These are phyloP conservation scores for Holotrichia oblita DNA, from an alignment of 1,140 invertebrate species.

Conservation along the genomic window DNA sequence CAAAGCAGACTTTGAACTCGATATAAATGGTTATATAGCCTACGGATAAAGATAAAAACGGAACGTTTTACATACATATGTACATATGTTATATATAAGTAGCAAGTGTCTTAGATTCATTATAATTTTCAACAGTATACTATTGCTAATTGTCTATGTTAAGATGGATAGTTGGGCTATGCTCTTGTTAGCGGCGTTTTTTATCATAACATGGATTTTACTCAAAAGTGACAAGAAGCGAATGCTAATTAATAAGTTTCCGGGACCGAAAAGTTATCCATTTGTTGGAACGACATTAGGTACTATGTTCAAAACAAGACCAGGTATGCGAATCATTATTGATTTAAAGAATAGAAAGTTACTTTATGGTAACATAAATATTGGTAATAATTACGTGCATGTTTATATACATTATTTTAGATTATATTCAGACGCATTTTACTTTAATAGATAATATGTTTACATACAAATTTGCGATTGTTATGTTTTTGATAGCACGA, in stretches of 20 bases:
- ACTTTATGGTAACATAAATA: neutral
- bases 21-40: too few relatives aligned
- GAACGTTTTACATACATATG: too few relatives aligned
- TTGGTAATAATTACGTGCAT: neutral
- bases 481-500: too few relatives aligned
- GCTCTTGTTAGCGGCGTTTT: neutral
- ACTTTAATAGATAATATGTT: too few relatives aligned
- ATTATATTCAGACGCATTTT: too few relatives aligned
- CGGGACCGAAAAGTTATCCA: slow-evolving; percentile 12
- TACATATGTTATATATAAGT: too few relatives aligned
- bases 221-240: neutral
- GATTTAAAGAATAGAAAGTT: neutral
- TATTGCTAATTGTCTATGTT: too few relatives aligned
- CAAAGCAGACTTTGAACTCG: too few relatives aligned
- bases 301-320: neutral
- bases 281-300: neutral
- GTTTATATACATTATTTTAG: neutral
- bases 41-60: too few relatives aligned
- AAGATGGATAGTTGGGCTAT: neutral
- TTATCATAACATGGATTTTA: neutral
- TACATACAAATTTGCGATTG: too few relatives aligned
- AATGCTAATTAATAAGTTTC: slow-evolving; percentile 1
- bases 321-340: neutral
- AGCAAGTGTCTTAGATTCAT: too few relatives aligned
- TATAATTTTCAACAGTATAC: too few relatives aligned